Evolutionary conservation across 2,888 invertebrate species (phyloP), one percentile per base, ranked within the genome.

Genomic region (Athalia circularis): DNA sequence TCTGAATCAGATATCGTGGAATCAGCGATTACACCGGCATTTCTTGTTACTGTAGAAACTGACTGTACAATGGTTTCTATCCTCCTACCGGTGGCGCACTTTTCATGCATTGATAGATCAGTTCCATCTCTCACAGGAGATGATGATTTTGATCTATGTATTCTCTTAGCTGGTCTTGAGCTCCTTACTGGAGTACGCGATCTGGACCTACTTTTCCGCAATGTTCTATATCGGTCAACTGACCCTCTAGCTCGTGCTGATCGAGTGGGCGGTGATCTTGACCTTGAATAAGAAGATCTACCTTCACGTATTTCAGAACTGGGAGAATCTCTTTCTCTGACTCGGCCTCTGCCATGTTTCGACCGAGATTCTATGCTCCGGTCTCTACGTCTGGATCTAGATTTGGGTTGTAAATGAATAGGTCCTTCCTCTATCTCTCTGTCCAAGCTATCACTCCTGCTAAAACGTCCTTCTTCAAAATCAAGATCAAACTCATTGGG

Each of bases 41-140:
- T 57, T 43, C 80, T 81, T 65, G 80, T 8, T 13, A 80, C 52
- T 15, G 85, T 85, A 0, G 88, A 81, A 0, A 88, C 80, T 0
- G 85, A 83, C 65, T 90, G 90, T 29, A 90, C 88, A 29, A 90
- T 90, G 0, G 89, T 88, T 48, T 89, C 89, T 78, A 88, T 88
- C 65, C 87, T 86, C 75, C 88, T 86, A 59, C 85, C 85, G 7
- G 65, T 54, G 9, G 47, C 45, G 65, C 77, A 64, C 50, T 7
- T 6, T 54, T 65, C 65, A 7, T 7, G 43, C 5, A 47, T n/a
- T 6, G 65, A 65, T 48, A 45, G 45, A 52, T 52, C 64, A 13
- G 45, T 59, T 59, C 47, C 57, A 8, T 59, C 72, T 59, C 72
- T 59, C 47, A n/a, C 72, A 47, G 47, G 72, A 8, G 72, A 72